Conservation (phyloP, 2,797 vertebrate genomes). For the Sebastes minor region DNA sequence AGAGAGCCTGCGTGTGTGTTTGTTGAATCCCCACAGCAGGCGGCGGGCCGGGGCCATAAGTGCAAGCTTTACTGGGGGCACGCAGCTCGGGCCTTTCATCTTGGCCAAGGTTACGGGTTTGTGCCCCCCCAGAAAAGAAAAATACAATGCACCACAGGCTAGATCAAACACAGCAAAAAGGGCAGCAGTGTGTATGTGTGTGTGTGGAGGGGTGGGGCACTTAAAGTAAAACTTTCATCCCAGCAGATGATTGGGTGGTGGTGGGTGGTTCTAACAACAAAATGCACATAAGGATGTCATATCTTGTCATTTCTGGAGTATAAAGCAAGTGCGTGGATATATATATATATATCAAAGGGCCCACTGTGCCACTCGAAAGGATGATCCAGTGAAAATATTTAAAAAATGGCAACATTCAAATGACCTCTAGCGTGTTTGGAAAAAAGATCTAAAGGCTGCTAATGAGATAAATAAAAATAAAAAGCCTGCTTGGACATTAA, state of each 20-base stretch:
- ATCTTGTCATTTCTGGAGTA: constrained; percentile 32
- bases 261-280: constrained; percentile 35
- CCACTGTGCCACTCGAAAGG: background rate
- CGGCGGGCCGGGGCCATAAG: constrained; percentile 56
- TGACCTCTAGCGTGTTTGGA: background rate
- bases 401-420: background rate
- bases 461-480: constrained; percentile 15
- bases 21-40: constrained; percentile 68
- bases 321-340: background rate
- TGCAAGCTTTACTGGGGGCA: constrained; percentile 70
- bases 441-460: background rate
- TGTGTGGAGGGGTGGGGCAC: constrained; percentile 39
- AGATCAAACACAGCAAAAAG: constrained; percentile 62
- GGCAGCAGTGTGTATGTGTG: background rate
- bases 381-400: background rate
- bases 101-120: constrained; percentile 71
- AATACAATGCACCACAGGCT: constrained; percentile 64
- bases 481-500: background rate
- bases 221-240: constrained; percentile 56
- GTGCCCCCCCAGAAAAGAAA: constrained; percentile 53
- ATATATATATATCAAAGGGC: background rate
- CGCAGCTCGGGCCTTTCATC: constrained; percentile 69
- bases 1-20: constrained; percentile 64
- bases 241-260: constrained; percentile 52
- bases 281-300: constrained; percentile 16